phyloP scores from a whole-genome alignment of 2,888 invertebrate species.

The Petrophora chlorosata region DNA sequence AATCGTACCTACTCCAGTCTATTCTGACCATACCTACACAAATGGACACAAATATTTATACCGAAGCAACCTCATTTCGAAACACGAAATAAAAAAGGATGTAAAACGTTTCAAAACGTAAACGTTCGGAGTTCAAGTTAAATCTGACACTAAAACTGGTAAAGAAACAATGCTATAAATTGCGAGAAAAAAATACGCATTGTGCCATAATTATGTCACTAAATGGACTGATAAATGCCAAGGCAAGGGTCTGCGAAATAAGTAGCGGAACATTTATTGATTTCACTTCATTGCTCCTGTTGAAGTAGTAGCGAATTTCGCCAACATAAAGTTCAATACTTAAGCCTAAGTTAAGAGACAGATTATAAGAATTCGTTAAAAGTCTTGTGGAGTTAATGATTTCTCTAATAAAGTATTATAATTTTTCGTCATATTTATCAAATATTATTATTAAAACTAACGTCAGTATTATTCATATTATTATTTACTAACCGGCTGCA shows the following conservation, averaged over 20 bases:
- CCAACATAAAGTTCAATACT: too few species aligned
- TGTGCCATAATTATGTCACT: conserved; percentile 32
- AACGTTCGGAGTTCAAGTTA: conserved; percentile 2
- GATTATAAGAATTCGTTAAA: too few species aligned
- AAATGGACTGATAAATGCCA: conserved; percentile 36
- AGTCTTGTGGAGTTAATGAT: too few species aligned
- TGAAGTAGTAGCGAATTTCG: too few species aligned
- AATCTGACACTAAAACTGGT: conserved; percentile 4
- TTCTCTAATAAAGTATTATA: too few species aligned
- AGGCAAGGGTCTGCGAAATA: conserved; percentile 27
- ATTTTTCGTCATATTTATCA: too few species aligned
- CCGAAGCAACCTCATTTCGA: neutral
- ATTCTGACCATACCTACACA: too few species aligned
- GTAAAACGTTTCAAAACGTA: neutral
- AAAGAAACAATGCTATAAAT: conserved; percentile 18
- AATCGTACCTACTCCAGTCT: too few species aligned
- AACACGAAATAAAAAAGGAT: neutral
- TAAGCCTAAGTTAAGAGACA: too few species aligned
- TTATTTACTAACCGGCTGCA: too few species aligned
- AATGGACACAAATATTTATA: neutral
- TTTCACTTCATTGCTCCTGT: conserved; percentile 20
- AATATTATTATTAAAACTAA: too few species aligned
- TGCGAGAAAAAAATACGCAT: conserved; percentile 13
- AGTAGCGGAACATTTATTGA: conserved; percentile 27
- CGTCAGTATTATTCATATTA: too few species aligned